A percentile compares a stretch with the other conserved stretches of the same genome.
Conservation (phyloP, 2,888 invertebrate genomes). For the Orthosia gracilis region DNA sequence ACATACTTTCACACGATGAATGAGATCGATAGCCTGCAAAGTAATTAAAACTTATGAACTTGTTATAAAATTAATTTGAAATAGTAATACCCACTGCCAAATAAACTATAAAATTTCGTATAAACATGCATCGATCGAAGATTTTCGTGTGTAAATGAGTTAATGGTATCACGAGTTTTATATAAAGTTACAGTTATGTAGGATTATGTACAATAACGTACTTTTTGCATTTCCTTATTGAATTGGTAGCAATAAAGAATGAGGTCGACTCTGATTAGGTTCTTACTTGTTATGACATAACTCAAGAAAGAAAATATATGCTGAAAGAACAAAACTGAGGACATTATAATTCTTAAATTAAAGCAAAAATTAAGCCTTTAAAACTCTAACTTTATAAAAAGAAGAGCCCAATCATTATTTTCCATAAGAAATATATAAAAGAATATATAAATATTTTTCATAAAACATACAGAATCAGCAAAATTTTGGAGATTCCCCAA, state of each 20-base stretch:
- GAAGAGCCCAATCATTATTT: too few species aligned
- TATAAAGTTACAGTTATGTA: slow-evolving; percentile 1
- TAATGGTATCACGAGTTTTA: slow-evolving; percentile 1
- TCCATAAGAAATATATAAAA: too few species aligned
- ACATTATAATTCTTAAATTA: neutral
- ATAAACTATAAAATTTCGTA: slow-evolving; percentile 14
- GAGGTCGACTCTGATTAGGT: neutral
- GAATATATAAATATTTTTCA: too few species aligned
- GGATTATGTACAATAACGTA: slow-evolving; percentile 1
- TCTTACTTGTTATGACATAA: neutral
- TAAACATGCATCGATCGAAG: slow-evolving; percentile 16
- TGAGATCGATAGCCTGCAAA: slow-evolving; percentile 51
- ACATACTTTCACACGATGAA: slow-evolving; percentile 73
- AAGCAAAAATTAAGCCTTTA: neutral
- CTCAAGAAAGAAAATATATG: neutral
- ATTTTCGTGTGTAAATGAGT: neutral
- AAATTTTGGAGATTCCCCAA: neutral
- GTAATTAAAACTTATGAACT: slow-evolving; percentile 52
- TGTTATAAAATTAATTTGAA: slow-evolving; percentile 44
- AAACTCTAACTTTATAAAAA: neutral
- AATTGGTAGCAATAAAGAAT: neutral
- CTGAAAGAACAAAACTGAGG: neutral
- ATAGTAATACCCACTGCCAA: slow-evolving; percentile 19
- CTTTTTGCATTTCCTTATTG: neutral
- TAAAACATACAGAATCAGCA: neutral